Evolutionary conservation across 2,797 vertebrate genomes (phyloP), one percentile per base, ranked within the genome.

Genomic region (Tadarida brasiliensis): DNA sequence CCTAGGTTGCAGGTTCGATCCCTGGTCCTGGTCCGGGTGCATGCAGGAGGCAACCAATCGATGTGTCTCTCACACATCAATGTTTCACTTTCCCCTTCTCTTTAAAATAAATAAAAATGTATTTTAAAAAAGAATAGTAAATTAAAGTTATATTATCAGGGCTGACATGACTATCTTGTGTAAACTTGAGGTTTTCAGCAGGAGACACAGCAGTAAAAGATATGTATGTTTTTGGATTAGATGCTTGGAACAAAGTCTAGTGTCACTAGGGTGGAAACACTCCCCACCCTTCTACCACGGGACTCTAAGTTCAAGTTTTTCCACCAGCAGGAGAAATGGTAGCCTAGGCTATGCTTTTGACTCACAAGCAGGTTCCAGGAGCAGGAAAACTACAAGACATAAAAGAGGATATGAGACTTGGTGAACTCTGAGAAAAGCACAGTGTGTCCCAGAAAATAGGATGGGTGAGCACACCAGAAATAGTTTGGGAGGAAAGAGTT

Each of bases 381-480:
- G n/a, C 28, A 57, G 33, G 59, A 76, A 68, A 59, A 74, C 26
- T 67, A 33, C 10, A 86, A 90, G 51, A 54, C 74, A 16, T n/a
- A 61, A 81, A 90, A 90, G 59, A 74, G 87, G 67, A 95, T 86
- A 19, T 59, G 80, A 85, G 49, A 90, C 87, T 95, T 47, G n/a
- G 9, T 80, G 59, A 71, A 74, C 74, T 81, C 33, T 65, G 51
- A 86, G 57, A 93, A 61, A 86, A 78, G 73, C 22, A 74, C 35
- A 74, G 17, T 19, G 10, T 59, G 20, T 86, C 9, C 59, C 28
- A 51, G 67, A 81, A 90, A 74, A 44, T 61, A n/a, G 57, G 33
- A 49, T 73, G 11, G 65, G 59, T 84, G 67, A 82, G 47, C 20
- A 65, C 51, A 5, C 24, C 71, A 85, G 35, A 71, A 63, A 35